phyloP scores from a whole-genome alignment of 2,113 vertebrate genomes.

The Salvelinus namaycush region DNA sequence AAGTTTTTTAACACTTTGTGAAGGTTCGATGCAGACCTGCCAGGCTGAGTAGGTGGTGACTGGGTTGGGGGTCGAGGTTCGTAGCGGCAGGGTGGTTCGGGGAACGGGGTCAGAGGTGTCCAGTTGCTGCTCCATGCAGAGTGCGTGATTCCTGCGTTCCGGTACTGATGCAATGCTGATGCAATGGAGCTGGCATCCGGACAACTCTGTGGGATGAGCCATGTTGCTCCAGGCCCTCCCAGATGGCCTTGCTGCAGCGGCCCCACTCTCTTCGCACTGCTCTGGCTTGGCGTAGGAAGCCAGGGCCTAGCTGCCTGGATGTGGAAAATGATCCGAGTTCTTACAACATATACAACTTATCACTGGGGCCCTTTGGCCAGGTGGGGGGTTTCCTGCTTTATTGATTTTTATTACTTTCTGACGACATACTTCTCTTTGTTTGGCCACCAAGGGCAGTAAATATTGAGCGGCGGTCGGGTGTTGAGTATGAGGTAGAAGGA shows the following conservation, averaged over 20 bases:
- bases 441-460: conserved; percentile 62
- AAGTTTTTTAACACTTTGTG: conserved; percentile 75
- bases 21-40: conserved; percentile 72
- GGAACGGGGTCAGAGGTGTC: conserved; percentile 62
- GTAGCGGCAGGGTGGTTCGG: conserved; percentile 58
- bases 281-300: conserved; percentile 81
- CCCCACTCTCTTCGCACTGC: conserved; percentile 56
- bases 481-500: conserved; percentile 20
- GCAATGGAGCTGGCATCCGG: conserved; percentile 83
- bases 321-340: conserved; percentile 81
- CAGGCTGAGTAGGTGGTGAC: conserved; percentile 78
- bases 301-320: conserved; percentile 46
- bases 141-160: conserved; percentile 35
- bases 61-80: conserved; percentile 57
- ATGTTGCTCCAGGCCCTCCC: conserved; percentile 74
- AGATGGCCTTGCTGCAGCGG: conserved; percentile 70
- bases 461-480: conserved; percentile 10
- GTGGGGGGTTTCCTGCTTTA: conserved; percentile 85
- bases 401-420: conserved; percentile 90
- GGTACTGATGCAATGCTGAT: conserved; percentile 83
- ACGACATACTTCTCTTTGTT: conserved; percentile 77
- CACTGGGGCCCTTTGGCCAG: conserved; percentile 81
- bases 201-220: conserved; percentile 84
- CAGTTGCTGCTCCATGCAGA: conserved; percentile 68
- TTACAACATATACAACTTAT: conserved; percentile 81